phyloP scores from a whole-genome alignment of 2,888 invertebrate species.

The Watsonalla binaria region DNA sequence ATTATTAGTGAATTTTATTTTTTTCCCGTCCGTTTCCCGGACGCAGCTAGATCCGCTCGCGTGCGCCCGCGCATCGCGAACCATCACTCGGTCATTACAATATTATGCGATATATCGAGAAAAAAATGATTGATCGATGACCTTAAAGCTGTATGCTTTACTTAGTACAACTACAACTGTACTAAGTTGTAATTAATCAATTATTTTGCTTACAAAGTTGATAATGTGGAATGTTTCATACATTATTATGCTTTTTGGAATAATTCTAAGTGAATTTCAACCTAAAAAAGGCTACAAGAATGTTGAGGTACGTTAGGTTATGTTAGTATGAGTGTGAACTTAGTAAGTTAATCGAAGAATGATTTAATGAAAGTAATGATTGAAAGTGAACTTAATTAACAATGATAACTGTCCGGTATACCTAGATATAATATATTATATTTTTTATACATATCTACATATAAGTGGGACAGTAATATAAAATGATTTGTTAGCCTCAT shows the following conservation, averaged over 20 bases:
- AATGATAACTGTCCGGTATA: conserved; percentile 10
- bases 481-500: conserved; percentile 54
- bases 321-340: conserved; percentile 4
- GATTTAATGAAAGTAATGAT: background rate
- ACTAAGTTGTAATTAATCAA: no score
- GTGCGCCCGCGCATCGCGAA: conserved; percentile 45
- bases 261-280: no score
- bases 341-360: background rate
- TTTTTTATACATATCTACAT: no score
- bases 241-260: no score
- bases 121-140: background rate
- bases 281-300: no score
- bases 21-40: conserved; percentile 69
- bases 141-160: background rate
- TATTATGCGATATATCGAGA: conserved; percentile 1
- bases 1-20: conserved; percentile 48
- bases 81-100: conserved; percentile 13
- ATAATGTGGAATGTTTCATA: no score
- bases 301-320: conserved; percentile 20
- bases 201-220: no score
- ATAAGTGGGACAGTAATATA: conserved; percentile 15
- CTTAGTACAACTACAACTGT: background rate
- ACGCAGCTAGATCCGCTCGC: conserved; percentile 63
- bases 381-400: conserved; percentile 4
- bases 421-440: no score